Evolutionary conservation across 2,797 vertebrate genomes (phyloP).

Genomic region (Odontamblyopus rebecca): DNA sequence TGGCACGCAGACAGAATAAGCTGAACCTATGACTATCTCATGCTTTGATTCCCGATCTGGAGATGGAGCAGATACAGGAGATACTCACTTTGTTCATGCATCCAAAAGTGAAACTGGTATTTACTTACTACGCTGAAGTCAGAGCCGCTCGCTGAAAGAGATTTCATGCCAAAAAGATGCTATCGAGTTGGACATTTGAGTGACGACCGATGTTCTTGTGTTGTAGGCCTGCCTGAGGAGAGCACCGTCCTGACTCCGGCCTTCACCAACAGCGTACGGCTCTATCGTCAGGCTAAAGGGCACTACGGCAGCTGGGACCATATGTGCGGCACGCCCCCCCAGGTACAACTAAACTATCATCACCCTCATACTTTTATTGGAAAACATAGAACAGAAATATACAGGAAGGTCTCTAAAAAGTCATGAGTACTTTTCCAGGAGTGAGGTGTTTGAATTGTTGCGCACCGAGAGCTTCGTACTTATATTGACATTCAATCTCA

Average conservation of each 20-base stretch:
- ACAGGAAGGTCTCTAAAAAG: neutral
- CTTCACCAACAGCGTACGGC: conserved; percentile 88
- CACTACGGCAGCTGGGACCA: conserved; percentile 96
- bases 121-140: too few relatives aligned
- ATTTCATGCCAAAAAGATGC: neutral
- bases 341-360: conserved; percentile 63
- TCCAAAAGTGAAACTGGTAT: too few relatives aligned
- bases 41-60: too few relatives aligned
- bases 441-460: too few relatives aligned
- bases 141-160: too few relatives aligned
- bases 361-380: neutral
- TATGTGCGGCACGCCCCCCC: conserved; percentile 89
- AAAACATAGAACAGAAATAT: too few relatives aligned
- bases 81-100: too few relatives aligned
- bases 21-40: too few relatives aligned
- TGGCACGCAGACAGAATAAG: too few relatives aligned
- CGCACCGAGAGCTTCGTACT: too few relatives aligned
- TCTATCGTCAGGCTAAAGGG: conserved; percentile 86
- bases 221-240: conserved; percentile 87
- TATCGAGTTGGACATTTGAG: neutral
- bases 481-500: too few relatives aligned
- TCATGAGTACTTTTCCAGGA: neutral
- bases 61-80: too few relatives aligned
- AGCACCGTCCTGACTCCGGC: conserved; percentile 86
- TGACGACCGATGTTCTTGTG: neutral